A percentile compares a stretch with the other conserved stretches of the same genome.
Evolutionary conservation across 30 jellyfish, hydroid and myxozoan species (phyloP).

Genomic region (Turritopsis dohrnii): DNA sequence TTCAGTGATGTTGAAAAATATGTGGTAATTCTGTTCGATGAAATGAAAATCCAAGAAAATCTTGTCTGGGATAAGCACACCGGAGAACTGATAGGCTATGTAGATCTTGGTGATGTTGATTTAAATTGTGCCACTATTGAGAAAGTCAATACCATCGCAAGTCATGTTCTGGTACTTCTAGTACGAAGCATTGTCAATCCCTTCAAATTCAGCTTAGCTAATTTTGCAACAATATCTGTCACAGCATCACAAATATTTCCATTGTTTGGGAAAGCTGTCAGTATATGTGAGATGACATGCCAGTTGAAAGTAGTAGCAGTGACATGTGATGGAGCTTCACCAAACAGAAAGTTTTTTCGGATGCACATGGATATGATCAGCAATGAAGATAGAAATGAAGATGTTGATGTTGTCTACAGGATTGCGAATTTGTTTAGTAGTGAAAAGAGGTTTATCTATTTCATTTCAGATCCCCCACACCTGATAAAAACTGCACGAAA

Average conservation of each 20-base stretch:
- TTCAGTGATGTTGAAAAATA: too few relatives aligned
- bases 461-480: too few relatives aligned
- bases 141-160: not conserved
- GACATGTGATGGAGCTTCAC: constrained; percentile 69
- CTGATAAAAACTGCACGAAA: constrained; percentile 36
- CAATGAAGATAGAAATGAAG: constrained; percentile 20
- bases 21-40: too few relatives aligned
- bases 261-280: not conserved
- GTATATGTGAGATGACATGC: constrained; percentile 39
- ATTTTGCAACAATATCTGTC: not conserved
- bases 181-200: not conserved
- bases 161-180: too few relatives aligned
- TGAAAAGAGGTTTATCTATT: constrained; percentile 19
- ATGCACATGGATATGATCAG: constrained; percentile 22
- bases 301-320: constrained; percentile 46
- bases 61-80: constrained; percentile 26
- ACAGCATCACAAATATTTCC: not conserved
- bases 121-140: constrained; percentile 6
- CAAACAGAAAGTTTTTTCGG: constrained; percentile 35
- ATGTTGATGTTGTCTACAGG: constrained; percentile 39
- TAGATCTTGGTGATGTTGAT: constrained; percentile 2
- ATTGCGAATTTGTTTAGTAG: constrained; percentile 26
- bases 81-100: not conserved
- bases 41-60: constrained; percentile 1
- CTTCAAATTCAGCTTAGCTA: constrained; percentile 4